Evolutionary conservation across 1,140 invertebrate genomes (phyloP), one percentile per base, ranked within the genome.

Genomic region (Eulimnadia texana): DNA sequence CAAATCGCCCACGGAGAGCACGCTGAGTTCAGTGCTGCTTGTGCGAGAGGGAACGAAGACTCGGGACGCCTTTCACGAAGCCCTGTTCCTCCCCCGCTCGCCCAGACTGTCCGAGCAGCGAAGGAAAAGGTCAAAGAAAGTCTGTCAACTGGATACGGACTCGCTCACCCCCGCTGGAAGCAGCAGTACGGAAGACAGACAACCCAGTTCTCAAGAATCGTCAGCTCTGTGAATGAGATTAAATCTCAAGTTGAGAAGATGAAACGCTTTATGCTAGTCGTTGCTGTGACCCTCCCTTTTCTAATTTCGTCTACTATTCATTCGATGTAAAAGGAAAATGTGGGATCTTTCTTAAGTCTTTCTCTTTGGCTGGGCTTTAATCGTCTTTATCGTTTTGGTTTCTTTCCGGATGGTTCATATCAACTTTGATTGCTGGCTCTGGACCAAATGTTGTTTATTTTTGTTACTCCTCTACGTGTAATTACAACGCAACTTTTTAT

Each of bases 21-120:
- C 76, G 42, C 69, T 81, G 16, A 80, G 78, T 68, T 80, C 79
- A 3, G 78, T 80, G 28, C 70, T 81, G 23, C 78, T 79, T 67
- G 76, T 81, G 19, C 77, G 80, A 68, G 78, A 80, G 66, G 77
- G 76, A 3, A 79, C 78, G 67, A 65, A 79, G n/a, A 79, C 77
- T 70, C 79, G 78, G 3, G 79, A 81, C 65, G 78, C 79, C 68
- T 81, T 81, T 67, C 79, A 81, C 66, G 79, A 81, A 69, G 78
- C 78, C 16, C 67, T 81, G 2, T 81, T 81, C 63, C 61, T 70
- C 9, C 67, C 78, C 28, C 68, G 77, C 51, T 78, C 77, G 3
- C 77, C 78, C 0, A 78, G 78, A 59, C 64, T 63, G 27, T 55
- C 29, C 9, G 59, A 58, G 22, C 55, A 60, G 11, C 64, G 63